Conservation (phyloP, 1,140 invertebrate genomes). For the Drosophila nigrodunni region DNA sequence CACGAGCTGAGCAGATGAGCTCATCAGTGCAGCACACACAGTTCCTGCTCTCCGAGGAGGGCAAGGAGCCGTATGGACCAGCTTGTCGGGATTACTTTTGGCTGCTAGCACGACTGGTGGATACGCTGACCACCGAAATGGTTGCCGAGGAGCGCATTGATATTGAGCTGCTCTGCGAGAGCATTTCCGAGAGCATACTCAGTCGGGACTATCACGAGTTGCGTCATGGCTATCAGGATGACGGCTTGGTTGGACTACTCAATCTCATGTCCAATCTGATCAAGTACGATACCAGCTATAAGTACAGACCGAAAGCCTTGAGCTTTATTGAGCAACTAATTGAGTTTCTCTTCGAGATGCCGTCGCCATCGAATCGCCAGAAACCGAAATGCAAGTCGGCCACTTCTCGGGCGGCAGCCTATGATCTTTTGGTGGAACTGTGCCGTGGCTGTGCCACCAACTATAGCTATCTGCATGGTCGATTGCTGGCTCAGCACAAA, state of each 20-base stretch:
- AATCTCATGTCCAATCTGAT: constrained; percentile 94
- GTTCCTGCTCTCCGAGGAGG: constrained; percentile 89
- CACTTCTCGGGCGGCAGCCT: constrained; percentile 93
- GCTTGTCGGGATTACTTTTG: constrained; percentile 97
- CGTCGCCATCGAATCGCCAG: constrained; percentile 92
- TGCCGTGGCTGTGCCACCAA: constrained; percentile 94
- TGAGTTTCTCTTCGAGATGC: constrained; percentile 94
- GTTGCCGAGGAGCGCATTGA: constrained; percentile 89
- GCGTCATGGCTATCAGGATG: constrained; percentile 93
- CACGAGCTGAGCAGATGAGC: constrained; percentile 93
- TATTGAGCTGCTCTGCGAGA: constrained; percentile 90
- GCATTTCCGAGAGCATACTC: constrained; percentile 90
- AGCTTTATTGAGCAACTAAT: constrained; percentile 91
- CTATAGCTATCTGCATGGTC: constrained; percentile 92
- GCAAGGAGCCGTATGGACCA: constrained; percentile 96
- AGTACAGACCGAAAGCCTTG: constrained; percentile 91
- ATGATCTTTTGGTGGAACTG: constrained; percentile 95
- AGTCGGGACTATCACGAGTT: constrained; percentile 93
- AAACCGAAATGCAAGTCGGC: constrained; percentile 97
- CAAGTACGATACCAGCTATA: constrained; percentile 94
- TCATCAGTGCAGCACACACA: constrained; percentile 87
- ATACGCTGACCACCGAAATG: constrained; percentile 92
- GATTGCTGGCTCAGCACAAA: constrained; percentile 93
- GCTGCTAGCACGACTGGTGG: constrained; percentile 94
- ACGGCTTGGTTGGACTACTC: constrained; percentile 94